Evolutionary conservation across 2,888 invertebrate genomes (phyloP).

Genomic region (Bombylius major): DNA sequence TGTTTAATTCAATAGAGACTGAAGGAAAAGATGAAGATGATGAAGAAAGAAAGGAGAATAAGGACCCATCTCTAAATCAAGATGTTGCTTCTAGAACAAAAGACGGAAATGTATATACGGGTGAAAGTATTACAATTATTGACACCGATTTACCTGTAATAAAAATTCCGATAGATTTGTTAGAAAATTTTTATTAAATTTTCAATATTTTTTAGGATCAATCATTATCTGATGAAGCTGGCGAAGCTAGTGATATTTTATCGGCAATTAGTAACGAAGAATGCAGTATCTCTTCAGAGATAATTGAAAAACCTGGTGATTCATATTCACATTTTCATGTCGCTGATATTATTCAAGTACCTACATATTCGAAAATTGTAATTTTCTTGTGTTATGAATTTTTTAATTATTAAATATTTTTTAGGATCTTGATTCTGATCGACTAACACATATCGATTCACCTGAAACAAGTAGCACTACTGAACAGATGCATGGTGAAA

Average conservation of each 20-base stretch:
- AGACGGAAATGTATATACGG: conserved; percentile 29
- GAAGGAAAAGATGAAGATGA: not conserved
- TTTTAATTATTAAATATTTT: not conserved
- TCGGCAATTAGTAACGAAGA: conserved; percentile 56
- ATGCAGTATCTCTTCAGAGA: conserved; percentile 56
- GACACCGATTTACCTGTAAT: conserved; percentile 39
- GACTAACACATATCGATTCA: conserved; percentile 69
- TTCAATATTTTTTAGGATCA: conserved; percentile 24
- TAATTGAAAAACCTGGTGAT: conserved; percentile 39
- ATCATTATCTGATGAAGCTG: conserved; percentile 31
- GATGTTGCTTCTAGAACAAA: conserved; percentile 15
- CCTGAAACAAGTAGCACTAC: conserved; percentile 68
- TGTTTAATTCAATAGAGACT: not conserved
- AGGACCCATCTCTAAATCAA: too few species aligned
- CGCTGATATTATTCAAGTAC: not conserved
- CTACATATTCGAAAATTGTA: not conserved
- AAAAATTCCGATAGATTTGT: not conserved
- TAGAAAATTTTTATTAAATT: too few species aligned
- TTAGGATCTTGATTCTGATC: conserved; percentile 35
- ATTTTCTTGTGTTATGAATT: not conserved
- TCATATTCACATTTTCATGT: conserved; percentile 24
- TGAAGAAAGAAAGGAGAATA: too few species aligned
- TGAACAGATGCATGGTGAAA: conserved; percentile 63
- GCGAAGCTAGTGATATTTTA: conserved; percentile 43
- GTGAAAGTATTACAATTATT: conserved; percentile 52